These are phyloP conservation scores for Chelonoidis abingdonii DNA, from an alignment of 2,113 vertebrate species.

Conservation along the genomic window DNA sequence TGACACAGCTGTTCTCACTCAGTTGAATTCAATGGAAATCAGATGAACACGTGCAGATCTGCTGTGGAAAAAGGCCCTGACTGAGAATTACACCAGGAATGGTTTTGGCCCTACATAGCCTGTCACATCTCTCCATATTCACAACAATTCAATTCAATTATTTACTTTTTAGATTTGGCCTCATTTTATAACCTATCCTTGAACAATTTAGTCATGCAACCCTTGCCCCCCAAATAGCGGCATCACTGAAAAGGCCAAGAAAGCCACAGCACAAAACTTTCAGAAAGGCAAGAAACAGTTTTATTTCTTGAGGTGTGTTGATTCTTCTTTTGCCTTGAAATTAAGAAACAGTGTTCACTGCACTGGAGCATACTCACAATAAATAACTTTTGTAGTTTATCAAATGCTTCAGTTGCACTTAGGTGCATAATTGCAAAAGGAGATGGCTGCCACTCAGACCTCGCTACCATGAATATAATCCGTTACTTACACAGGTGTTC, in stretches of 20 bases:
- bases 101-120: background rate
- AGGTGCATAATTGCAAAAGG: background rate
- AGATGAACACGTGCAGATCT: too few relatives aligned
- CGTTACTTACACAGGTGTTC: background rate
- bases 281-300: background rate
- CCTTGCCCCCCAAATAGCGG: background rate
- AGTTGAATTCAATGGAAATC: background rate
- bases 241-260: background rate
- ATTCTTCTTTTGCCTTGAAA: background rate
- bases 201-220: background rate
- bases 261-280: background rate
- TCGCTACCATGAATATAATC: accelerated
- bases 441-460: background rate
- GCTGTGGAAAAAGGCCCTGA: too few relatives aligned
- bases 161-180: background rate
- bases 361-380: background rate
- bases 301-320: background rate
- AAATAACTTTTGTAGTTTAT: background rate
- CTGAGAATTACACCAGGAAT: background rate
- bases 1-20: background rate
- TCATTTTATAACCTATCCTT: background rate
- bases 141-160: background rate
- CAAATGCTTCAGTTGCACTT: background rate
- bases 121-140: background rate
- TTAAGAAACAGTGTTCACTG: background rate